Evolutionary conservation across 2,797 vertebrate species (phyloP).

Genomic region (Lycodopsis pacificus): DNA sequence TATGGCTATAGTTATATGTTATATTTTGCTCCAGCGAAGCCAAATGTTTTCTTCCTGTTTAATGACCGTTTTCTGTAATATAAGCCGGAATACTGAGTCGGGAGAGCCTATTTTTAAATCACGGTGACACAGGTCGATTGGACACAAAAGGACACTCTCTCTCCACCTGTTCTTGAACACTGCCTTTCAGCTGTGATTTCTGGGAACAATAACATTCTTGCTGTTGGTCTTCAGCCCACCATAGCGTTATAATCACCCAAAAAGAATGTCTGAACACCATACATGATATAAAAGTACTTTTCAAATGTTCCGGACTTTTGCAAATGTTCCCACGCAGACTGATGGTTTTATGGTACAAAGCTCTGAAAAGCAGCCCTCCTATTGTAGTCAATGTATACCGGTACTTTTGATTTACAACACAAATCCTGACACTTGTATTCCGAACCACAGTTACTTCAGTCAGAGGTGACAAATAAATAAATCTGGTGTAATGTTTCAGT

Average conservation of each 20-base stretch:
- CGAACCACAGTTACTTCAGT: conserved; percentile 20
- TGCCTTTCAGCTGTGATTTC: conserved; percentile 58
- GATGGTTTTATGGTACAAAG: not conserved
- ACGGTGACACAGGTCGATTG: conserved; percentile 32
- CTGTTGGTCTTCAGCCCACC: conserved; percentile 8
- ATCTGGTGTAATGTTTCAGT: conserved; percentile 35
- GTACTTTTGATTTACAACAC: not conserved
- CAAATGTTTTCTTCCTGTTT: conserved; percentile 40
- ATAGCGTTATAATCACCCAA: not conserved
- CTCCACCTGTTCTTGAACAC: conserved; percentile 46
- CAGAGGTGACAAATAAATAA: conserved; percentile 41
- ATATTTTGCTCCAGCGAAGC: conserved; percentile 39
- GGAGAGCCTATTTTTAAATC: conserved; percentile 30
- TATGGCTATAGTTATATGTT: conserved; percentile 46
- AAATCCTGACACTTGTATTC: conserved; percentile 25
- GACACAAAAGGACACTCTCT: conserved; percentile 53
- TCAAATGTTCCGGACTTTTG: conserved; percentile 2
- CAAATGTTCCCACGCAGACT: not conserved
- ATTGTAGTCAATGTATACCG: not conserved
- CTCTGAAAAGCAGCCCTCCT: not conserved
- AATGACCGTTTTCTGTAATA: conserved; percentile 28
- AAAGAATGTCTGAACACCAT: not conserved
- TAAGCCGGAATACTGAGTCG: conserved; percentile 15
- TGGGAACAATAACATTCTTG: conserved; percentile 49
- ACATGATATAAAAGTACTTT: conserved; percentile 26